phyloP scores from a whole-genome alignment of 92 coral and sea anemone genomes.

The Bergia puertoricense region DNA sequence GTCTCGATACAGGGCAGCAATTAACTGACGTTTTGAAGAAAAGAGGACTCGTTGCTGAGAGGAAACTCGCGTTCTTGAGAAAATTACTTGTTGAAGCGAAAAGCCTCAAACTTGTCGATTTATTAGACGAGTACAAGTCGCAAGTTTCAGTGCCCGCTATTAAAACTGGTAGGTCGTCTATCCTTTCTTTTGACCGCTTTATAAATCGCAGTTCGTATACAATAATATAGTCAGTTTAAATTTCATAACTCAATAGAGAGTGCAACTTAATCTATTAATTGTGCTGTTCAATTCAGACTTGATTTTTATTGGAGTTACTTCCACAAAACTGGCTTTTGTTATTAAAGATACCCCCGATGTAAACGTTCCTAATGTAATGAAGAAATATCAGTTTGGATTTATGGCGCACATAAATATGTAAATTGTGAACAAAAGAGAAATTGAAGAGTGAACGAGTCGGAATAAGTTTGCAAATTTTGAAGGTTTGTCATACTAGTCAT shows the following conservation, averaged over 20 bases:
- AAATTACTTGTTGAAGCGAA: conserved; percentile 87
- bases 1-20: conserved; percentile 82
- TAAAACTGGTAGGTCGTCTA: conserved; percentile 60
- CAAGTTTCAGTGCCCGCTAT: conserved; percentile 49
- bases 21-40: conserved; percentile 65
- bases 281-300: neutral
- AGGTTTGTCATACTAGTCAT: too few relatives aligned
- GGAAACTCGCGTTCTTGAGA: conserved; percentile 82
- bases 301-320: neutral
- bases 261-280: neutral
- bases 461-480: too few relatives aligned
- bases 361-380: too few relatives aligned
- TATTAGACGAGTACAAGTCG: conserved; percentile 81
- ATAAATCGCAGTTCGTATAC: neutral
- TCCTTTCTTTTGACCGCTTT: neutral
- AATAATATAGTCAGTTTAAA: neutral
- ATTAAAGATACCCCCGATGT: too few relatives aligned
- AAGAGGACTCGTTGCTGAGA: conserved; percentile 86
- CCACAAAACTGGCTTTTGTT: neutral
- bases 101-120: conserved; percentile 68
- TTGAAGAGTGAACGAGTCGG: too few relatives aligned
- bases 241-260: neutral
- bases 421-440: too few relatives aligned
- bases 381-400: too few relatives aligned
- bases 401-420: too few relatives aligned